Percentiles rank a stretch among this genome's conserved stretches.
Conservation (phyloP, 1,140 invertebrate species). For the Zaprionus davidi region DNA sequence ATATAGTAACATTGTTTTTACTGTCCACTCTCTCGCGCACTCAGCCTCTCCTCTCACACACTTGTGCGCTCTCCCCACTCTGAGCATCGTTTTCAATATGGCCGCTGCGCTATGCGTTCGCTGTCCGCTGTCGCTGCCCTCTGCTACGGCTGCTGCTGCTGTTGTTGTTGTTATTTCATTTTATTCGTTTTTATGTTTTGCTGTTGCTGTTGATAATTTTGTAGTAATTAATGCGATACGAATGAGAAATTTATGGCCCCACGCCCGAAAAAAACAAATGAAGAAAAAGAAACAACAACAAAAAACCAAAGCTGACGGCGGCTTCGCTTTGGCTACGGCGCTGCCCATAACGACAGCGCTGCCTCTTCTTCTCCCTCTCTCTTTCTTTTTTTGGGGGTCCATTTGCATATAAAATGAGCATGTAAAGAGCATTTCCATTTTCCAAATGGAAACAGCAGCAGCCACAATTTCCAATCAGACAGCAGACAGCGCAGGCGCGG, state of each 20-base stretch:
- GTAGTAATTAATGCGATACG: slow-evolving; percentile 82
- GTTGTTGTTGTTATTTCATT: slow-evolving; percentile 35
- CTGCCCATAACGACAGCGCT: neutral
- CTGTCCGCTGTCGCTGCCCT: slow-evolving; percentile 30
- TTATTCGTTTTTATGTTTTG: slow-evolving; percentile 40
- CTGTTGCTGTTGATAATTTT: slow-evolving; percentile 71
- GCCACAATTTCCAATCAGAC: slow-evolving; percentile 38
- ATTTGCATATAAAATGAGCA: slow-evolving; percentile 81
- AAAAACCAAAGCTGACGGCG: slow-evolving; percentile 47
- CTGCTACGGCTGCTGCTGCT: slow-evolving; percentile 27
- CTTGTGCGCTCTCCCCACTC: slow-evolving; percentile 19
- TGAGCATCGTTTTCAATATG: slow-evolving; percentile 68
- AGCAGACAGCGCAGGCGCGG: neutral
- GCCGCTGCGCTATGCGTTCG: slow-evolving; percentile 57
- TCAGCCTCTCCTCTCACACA: slow-evolving; percentile 11
- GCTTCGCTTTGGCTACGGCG: slow-evolving; percentile 37
- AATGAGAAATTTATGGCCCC: slow-evolving; percentile 81
- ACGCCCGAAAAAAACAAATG: slow-evolving; percentile 54
- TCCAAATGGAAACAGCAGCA: slow-evolving; percentile 21
- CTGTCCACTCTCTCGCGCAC: slow-evolving; percentile 20
- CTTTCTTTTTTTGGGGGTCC: slow-evolving; percentile 28
- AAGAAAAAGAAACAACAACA: slow-evolving; percentile 12
- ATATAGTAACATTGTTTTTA: slow-evolving; percentile 39
- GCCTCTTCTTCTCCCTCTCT: neutral
- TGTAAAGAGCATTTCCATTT: slow-evolving; percentile 56